Evolutionary conservation across 2,113 vertebrate genomes (phyloP).

Genomic region (Ptilorrhoa leucosticta): DNA sequence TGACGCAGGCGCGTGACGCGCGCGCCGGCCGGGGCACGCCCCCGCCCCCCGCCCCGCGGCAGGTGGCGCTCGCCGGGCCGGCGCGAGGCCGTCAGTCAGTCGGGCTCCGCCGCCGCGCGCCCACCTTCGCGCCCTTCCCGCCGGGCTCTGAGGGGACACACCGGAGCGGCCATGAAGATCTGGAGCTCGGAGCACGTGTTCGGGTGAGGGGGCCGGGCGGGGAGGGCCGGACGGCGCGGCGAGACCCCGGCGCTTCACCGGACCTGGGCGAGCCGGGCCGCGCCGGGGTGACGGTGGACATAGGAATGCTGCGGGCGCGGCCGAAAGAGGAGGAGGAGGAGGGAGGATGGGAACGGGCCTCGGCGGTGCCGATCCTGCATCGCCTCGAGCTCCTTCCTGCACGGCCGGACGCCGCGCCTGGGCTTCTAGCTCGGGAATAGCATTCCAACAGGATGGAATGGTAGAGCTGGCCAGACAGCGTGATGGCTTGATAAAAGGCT

Average conservation of each 20-base stretch:
- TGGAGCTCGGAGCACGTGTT: conserved; percentile 80
- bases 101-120: not conserved
- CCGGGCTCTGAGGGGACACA: not conserved
- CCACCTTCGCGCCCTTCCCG: not conserved
- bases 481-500: not conserved
- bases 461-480: not conserved
- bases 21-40: not conserved
- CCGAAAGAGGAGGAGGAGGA: not conserved
- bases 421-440: not conserved
- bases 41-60: not conserved
- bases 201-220: conserved; percentile 46
- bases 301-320: not conserved
- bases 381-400: not conserved
- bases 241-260: not conserved
- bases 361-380: not conserved
- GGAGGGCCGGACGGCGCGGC: too few species aligned
- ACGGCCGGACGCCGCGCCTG: not conserved
- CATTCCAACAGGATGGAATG: not conserved
- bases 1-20: not conserved
- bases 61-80: not conserved
- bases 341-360: not conserved
- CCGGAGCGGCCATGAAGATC: conserved; percentile 62
- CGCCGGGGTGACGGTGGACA: not conserved
- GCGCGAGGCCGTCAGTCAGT: not conserved
- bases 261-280: not conserved